Percentiles rank a stretch among this genome's conserved stretches.
Evolutionary conservation across 1,140 invertebrate genomes (phyloP).

Genomic region (Drosophila subpulchrella): DNA sequence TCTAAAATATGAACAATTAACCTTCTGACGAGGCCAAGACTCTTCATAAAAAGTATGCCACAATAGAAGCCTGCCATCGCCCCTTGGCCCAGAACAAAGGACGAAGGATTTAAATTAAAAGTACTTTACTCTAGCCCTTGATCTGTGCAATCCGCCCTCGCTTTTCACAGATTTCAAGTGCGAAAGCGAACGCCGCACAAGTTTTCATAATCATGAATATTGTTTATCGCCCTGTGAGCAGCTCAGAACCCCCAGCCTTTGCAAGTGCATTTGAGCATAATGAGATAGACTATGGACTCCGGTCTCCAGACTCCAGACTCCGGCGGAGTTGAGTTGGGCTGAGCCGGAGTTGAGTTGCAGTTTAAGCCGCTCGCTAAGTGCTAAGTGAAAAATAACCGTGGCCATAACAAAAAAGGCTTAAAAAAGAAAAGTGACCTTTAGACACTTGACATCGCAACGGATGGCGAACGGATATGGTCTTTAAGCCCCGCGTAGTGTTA

Average conservation of each 20-base stretch:
- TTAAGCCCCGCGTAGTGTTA: neutral
- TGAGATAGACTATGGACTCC: slow-evolving; percentile 39
- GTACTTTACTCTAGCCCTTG: slow-evolving; percentile 2
- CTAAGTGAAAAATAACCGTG: slow-evolving; percentile 49
- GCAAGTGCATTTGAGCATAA: slow-evolving; percentile 55
- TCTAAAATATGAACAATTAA: neutral
- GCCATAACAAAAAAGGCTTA: slow-evolving; percentile 36
- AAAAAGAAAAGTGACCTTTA: slow-evolving; percentile 12
- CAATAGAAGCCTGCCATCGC: neutral
- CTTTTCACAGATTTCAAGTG: slow-evolving; percentile 33
- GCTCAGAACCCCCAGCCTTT: slow-evolving; percentile 30
- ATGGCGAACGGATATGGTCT: neutral
- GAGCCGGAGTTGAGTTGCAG: slow-evolving; percentile 26
- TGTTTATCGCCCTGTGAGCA: slow-evolving; percentile 54
- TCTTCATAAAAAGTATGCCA: neutral
- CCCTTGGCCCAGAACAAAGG: slow-evolving; percentile 8
- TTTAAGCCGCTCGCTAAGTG: slow-evolving; percentile 42
- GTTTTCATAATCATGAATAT: slow-evolving; percentile 64
- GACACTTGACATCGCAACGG: slow-evolving; percentile 19
- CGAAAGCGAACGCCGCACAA: slow-evolving; percentile 43
- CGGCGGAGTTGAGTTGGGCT: slow-evolving; percentile 3
- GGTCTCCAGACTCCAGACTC: slow-evolving; percentile 2
- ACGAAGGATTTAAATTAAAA: slow-evolving; percentile 19
- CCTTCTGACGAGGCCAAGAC: neutral
- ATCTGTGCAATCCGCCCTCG: slow-evolving; percentile 34